Evolutionary conservation across 1,140 invertebrate genomes (phyloP).

Genomic region (Drosophila burlai): DNA sequence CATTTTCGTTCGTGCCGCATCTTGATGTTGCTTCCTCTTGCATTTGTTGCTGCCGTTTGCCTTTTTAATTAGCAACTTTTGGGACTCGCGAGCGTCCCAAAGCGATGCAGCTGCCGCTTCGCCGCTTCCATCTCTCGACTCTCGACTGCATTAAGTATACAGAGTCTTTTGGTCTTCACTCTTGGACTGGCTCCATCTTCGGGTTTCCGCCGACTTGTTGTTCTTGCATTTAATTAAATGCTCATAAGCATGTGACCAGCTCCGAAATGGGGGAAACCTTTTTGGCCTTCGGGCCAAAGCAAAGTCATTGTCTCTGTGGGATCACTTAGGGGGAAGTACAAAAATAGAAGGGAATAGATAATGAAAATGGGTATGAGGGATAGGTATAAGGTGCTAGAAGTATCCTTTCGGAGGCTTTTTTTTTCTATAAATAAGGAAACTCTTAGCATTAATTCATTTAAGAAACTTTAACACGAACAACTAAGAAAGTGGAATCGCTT

Average conservation of each 20-base stretch:
- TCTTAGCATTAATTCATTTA: neutral
- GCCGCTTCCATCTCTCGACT: conserved; percentile 8
- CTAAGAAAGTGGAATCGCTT: neutral
- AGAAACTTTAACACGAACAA: neutral
- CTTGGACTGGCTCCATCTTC: conserved; percentile 16
- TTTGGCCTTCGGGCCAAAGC: conserved; percentile 48
- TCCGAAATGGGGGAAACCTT: conserved; percentile 32
- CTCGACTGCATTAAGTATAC: conserved; percentile 73
- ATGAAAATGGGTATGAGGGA: conserved; percentile 1
- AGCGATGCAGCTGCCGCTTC: conserved; percentile 38
- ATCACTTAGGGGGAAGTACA: conserved; percentile 25
- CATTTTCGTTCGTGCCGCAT: conserved; percentile 81
- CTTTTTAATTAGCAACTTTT: conserved; percentile 83
- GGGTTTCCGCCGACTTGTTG: conserved; percentile 34
- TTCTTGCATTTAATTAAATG: conserved; percentile 84
- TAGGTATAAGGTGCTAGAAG: neutral
- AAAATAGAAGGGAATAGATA: conserved; percentile 11
- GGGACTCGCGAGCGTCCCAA: conserved; percentile 70
- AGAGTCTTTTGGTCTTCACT: conserved; percentile 67
- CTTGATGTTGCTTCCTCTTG: conserved; percentile 77
- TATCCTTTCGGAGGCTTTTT: neutral
- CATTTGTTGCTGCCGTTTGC: conserved; percentile 69
- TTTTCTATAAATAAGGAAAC: neutral
- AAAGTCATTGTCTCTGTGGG: conserved; percentile 68
- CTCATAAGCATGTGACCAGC: conserved; percentile 79